phyloP scores from a whole-genome alignment of 1,140 invertebrate species.

The Magallana angulata region DNA sequence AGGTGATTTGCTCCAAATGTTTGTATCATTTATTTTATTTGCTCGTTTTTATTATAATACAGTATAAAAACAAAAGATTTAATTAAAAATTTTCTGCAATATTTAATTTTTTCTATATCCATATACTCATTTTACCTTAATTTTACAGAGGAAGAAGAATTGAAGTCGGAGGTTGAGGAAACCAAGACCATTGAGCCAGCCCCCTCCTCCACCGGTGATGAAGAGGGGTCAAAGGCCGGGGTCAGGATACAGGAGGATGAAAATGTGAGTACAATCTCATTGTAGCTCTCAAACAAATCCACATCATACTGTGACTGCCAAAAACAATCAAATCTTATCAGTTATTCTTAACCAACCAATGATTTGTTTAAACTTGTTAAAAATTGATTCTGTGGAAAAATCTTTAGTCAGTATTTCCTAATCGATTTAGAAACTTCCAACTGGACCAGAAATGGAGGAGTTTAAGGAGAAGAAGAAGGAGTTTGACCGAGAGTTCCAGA shows the following conservation, averaged over 20 bases:
- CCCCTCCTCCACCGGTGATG: neutral
- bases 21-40: too few species aligned
- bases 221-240: slow-evolving; percentile 19
- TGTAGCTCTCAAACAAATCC: neutral
- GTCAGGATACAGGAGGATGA: slow-evolving; percentile 48
- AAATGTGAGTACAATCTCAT: slow-evolving; percentile 26
- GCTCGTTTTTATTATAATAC: too few species aligned
- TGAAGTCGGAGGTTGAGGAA: slow-evolving; percentile 38
- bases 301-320: too few species aligned
- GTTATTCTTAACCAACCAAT: too few species aligned
- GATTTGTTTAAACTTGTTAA: too few species aligned
- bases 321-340: too few species aligned
- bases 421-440: slow-evolving; percentile 66
- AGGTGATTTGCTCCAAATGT: too few species aligned
- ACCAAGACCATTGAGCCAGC: slow-evolving; percentile 5
- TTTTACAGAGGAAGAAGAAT: slow-evolving; percentile 47
- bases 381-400: too few species aligned
- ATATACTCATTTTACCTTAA: neutral
- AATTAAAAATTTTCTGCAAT: too few species aligned
- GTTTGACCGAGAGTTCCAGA: slow-evolving; percentile 70
- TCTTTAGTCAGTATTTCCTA: neutral
- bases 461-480: slow-evolving; percentile 71
- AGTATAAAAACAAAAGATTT: too few species aligned
- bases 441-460: slow-evolving; percentile 74
- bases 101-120: too few species aligned